Evolutionary conservation across 2,888 invertebrate species (phyloP).

Genomic region (Physocephala rufipes): DNA sequence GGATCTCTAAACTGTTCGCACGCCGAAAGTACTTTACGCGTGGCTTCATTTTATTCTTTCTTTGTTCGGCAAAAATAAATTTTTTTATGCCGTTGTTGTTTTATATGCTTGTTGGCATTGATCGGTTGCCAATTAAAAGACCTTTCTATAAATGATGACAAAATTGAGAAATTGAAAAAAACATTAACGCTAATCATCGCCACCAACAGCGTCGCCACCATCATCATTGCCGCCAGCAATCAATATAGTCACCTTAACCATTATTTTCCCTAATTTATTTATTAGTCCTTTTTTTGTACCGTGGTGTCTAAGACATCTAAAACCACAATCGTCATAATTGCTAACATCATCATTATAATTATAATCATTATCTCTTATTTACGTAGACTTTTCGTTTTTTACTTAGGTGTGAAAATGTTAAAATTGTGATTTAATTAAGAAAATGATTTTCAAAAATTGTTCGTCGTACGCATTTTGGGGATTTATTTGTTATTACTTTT

Average conservation of each 20-base stretch:
- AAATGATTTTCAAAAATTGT: constrained; percentile 4
- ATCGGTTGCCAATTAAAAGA: constrained; percentile 49
- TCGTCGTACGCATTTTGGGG: background rate
- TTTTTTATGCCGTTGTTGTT: background rate
- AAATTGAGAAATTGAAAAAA: background rate
- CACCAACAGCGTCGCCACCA: background rate
- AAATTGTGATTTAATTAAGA: constrained; percentile 26
- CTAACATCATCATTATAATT: background rate
- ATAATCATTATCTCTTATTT: background rate
- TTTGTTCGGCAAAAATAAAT: background rate
- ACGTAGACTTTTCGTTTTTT: constrained; percentile 25
- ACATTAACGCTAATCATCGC: background rate
- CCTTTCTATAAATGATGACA: constrained; percentile 40
- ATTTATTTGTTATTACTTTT: constrained; percentile 16
- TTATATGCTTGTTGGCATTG: constrained; percentile 40
- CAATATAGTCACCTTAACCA: background rate
- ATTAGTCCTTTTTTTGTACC: too few species aligned
- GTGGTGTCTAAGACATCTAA: background rate
- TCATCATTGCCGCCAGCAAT: background rate
- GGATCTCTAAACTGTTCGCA: background rate
- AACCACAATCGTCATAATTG: background rate
- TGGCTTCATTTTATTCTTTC: background rate
- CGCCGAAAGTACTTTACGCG: background rate
- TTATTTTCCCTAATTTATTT: background rate
- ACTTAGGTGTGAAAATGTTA: constrained; percentile 27